phyloP scores from a whole-genome alignment of 2,113 vertebrate genomes.

The Ameiurus melas region DNA sequence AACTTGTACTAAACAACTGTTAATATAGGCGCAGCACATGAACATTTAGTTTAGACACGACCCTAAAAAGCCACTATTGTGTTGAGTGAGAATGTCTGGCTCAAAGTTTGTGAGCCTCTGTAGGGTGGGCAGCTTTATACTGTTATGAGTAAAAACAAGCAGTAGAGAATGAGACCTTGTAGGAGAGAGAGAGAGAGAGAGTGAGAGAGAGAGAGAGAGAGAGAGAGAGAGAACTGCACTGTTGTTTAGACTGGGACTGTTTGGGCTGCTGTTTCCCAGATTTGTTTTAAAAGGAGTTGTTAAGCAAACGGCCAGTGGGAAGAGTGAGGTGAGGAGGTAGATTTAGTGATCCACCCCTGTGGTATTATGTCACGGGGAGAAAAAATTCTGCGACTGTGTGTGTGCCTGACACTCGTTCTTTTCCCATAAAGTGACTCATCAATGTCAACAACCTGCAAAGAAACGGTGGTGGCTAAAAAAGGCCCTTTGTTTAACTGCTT shows the following conservation, averaged over 20 bases:
- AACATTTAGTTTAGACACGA: conserved; percentile 20
- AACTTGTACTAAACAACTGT: conserved; percentile 1
- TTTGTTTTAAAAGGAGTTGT: conserved; percentile 59
- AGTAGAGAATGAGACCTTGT: conserved; percentile 5
- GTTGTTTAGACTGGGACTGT: conserved; percentile 46
- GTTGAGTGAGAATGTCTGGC: conserved; percentile 36
- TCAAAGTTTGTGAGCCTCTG: conserved; percentile 17
- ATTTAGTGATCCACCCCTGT: conserved; percentile 13
- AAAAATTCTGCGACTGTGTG: conserved; percentile 18
- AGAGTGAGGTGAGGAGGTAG: conserved; percentile 31
- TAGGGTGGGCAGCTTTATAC: conserved; percentile 20
- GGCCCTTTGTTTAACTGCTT: conserved; percentile 41
- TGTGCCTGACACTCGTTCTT: conserved; percentile 25
- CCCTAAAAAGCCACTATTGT: conserved; percentile 23
- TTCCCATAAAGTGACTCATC: conserved; percentile 42
- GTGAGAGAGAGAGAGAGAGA: too few species aligned
- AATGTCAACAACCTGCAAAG: conserved; percentile 38
- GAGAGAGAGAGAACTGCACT: conserved; percentile 31
- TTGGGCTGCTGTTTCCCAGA: conserved; percentile 52
- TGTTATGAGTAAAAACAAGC: conserved; percentile 42
- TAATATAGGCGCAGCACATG: conserved; percentile 1
- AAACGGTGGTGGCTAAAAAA: conserved; percentile 27
- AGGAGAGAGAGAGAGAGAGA: conserved; percentile 37
- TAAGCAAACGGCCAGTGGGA: conserved; percentile 47
- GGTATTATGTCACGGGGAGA: conserved; percentile 18